phyloP scores from a whole-genome alignment of 2,113 vertebrate genomes.

The Hipposideros armiger region DNA sequence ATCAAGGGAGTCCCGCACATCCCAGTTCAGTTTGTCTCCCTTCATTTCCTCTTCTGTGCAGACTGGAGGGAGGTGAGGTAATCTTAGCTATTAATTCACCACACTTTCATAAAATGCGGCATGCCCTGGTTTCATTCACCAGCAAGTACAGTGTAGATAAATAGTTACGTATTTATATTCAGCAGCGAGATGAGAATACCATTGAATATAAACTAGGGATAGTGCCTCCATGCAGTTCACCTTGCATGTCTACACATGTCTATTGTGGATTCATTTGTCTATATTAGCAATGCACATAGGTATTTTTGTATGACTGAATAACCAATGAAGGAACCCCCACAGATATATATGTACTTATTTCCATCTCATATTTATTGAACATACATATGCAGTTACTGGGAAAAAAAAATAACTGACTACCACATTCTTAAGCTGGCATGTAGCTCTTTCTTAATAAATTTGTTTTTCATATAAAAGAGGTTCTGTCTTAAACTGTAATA shows the following conservation, averaged over 20 bases:
- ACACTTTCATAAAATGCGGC: conserved; percentile 61
- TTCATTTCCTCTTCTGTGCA: conserved; percentile 85
- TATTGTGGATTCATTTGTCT: conserved; percentile 55
- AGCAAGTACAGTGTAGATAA: conserved; percentile 71
- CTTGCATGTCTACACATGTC: background rate
- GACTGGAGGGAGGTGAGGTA: conserved; percentile 77
- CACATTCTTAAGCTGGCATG: background rate
- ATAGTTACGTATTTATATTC: conserved; percentile 60
- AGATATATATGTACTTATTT: background rate
- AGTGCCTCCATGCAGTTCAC: background rate
- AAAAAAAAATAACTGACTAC: background rate
- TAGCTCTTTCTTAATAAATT: conserved; percentile 6
- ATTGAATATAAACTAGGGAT: background rate
- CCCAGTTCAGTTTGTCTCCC: conserved; percentile 83
- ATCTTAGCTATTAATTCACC: conserved; percentile 75
- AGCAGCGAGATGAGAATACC: conserved; percentile 1
- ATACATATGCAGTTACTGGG: background rate
- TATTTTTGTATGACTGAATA: conserved; percentile 48
- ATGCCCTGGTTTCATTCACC: conserved; percentile 71
- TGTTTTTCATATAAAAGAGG: background rate
- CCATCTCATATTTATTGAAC: conserved; percentile 9
- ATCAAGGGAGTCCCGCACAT: conserved; percentile 84
- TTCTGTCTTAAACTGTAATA: background rate
- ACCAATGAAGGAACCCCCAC: background rate
- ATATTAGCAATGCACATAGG: background rate